Percentiles rank a stretch among this genome's conserved stretches.
Conservation (phyloP, 2,113 vertebrate species). For the Acanthochromis polyacanthus region DNA sequence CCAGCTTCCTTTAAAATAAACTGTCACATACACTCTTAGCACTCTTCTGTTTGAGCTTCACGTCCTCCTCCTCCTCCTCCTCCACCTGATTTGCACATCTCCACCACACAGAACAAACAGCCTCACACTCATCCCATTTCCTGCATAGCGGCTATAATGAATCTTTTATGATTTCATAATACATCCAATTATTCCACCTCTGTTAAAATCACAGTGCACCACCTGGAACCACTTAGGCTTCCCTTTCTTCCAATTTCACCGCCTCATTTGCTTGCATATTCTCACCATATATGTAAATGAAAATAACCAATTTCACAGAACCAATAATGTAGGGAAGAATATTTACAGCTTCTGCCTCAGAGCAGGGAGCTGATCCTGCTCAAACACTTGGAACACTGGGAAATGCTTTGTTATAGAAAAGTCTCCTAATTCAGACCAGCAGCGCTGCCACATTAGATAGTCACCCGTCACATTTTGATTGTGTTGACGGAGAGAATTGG, state of each 20-base stretch:
- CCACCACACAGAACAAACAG: constrained; percentile 65
- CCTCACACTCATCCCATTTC: constrained; percentile 70
- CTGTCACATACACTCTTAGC: constrained; percentile 46
- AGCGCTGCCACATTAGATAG: constrained; percentile 1
- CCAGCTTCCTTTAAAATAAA: constrained; percentile 26
- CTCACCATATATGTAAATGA: constrained; percentile 68
- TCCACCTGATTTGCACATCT: constrained; percentile 58
- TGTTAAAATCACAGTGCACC: constrained; percentile 78
- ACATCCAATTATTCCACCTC: constrained; percentile 77
- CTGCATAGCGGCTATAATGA: constrained; percentile 72
- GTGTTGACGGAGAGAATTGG: constrained; percentile 21
- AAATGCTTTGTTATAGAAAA: constrained; percentile 23
- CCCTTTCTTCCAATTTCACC: constrained; percentile 67
- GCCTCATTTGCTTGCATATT: constrained; percentile 68
- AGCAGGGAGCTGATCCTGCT: constrained; percentile 19
- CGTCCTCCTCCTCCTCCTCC: constrained; percentile 25
- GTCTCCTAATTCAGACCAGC: constrained; percentile 20
- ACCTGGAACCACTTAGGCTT: constrained; percentile 81
- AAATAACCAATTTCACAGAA: constrained; percentile 55
- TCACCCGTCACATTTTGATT: constrained; percentile 11
- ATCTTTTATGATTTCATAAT: constrained; percentile 83
- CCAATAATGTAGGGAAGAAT: constrained; percentile 22
- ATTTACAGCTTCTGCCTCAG: constrained; percentile 36
- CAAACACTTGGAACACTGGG: constrained; percentile 15
- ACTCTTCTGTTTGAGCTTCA: constrained; percentile 13